These are phyloP conservation scores for Oryctolagus cuniculus DNA, from an alignment of 2,113 vertebrate genomes.

Conservation along the genomic window DNA sequence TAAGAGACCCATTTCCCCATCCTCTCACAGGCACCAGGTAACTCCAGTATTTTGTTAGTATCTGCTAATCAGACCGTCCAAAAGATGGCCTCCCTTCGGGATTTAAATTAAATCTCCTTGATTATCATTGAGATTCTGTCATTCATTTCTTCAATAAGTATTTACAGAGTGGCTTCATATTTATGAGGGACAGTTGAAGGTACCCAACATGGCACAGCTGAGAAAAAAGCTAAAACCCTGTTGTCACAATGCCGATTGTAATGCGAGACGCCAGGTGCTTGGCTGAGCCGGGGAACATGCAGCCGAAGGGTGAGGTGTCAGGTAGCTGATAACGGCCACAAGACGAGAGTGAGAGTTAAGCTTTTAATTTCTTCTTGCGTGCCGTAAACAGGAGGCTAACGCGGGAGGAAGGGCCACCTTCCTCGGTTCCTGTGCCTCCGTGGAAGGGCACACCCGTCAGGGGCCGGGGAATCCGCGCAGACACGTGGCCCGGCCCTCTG, in stretches of 20 bases:
- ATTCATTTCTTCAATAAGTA: not conserved
- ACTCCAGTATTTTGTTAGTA: not conserved
- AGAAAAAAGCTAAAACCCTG: not conserved
- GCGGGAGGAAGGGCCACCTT: not conserved
- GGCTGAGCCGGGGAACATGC: not conserved
- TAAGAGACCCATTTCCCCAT: not conserved
- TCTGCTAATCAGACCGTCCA: not conserved
- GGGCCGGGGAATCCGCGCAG: not conserved
- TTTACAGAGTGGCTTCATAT: not conserved
- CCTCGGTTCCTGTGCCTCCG: not conserved
- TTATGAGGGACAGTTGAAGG: not conserved
- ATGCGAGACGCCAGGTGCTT: not conserved
- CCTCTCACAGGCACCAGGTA: not conserved
- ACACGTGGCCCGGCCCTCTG: not conserved
- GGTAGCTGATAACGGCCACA: not conserved
- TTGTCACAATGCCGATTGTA: not conserved
- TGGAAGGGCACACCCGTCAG: not conserved
- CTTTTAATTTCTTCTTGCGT: not conserved
- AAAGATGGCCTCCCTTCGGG: not conserved
- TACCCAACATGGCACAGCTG: not conserved
- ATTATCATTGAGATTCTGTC: not conserved
- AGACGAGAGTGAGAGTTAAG: not conserved
- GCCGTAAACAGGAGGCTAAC: not conserved
- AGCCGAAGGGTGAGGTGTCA: not conserved
- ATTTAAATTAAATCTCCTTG: not conserved